Evolutionary conservation across 2,113 vertebrate genomes (phyloP), one percentile per base, ranked within the genome.

Genomic region (Peromyscus maniculatus): DNA sequence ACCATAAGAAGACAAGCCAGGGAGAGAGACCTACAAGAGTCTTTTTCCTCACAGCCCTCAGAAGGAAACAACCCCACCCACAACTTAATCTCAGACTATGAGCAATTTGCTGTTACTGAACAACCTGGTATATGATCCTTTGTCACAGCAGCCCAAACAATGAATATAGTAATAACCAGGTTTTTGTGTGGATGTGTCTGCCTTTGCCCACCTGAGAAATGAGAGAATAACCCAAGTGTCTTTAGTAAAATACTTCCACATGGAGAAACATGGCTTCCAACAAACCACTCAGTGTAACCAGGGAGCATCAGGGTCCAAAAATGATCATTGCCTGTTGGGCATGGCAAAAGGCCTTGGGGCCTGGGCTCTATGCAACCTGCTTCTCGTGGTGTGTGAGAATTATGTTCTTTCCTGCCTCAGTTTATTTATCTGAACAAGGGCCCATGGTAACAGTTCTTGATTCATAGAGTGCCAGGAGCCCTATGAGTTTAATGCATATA

Each of bases 121-220:
- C 55, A 28, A 2, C 2, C 39, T 1, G 1, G 31, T 13, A 36
- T 43, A 22, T 72, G 87, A 64, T 9, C 1, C 55, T 80, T 24
- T 0, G 15, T 52, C 46, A 2, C 0, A 52, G 72, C 39, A 39
- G n/a, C 62, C 43, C 28, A 17, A 33, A 91, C 10, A 74, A 84
- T 16, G 2, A 49, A 21, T 7, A 2, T 1, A n/a, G 19, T 15
- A 5, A 5, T 1, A 52, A 82, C 17, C 0, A 69, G 24, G 12
- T 69, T 79, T 79, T 67, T 28, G 49, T 2, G 39, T 33, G 55
- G 64, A 3, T 3, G 3, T 10, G 0, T 1, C 31, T 59, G n/a
- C 39, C 39, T 86, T 75, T 1, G 0, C 15, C 52, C 49, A 11
- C 43, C 31, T 0, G 5, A 13, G 46, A 24, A 31, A 39, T 33